Conservation (phyloP, 2,888 invertebrate genomes). For the Omphaloscelis lunosa region DNA sequence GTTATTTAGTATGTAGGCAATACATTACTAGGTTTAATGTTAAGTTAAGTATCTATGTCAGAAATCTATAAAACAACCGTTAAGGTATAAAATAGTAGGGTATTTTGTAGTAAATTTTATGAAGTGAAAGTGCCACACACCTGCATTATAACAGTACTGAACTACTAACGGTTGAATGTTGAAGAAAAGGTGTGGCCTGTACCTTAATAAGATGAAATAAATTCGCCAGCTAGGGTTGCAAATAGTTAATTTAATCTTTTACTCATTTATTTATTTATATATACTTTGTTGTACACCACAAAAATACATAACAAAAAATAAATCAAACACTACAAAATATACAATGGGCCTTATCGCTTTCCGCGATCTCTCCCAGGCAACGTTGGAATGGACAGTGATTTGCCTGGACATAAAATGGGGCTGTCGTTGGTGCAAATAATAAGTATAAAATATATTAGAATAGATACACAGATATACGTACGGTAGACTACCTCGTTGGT, state of each 20-base stretch:
- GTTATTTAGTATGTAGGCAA: neutral
- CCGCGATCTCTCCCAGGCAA: too few relatives aligned
- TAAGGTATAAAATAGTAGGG: slow-evolving; percentile 35
- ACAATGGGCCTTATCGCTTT: too few relatives aligned
- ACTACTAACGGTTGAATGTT: slow-evolving; percentile 4
- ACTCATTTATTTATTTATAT: too few relatives aligned
- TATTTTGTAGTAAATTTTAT: slow-evolving; percentile 33
- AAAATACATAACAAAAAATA: too few relatives aligned
- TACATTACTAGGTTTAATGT: slow-evolving; percentile 23
- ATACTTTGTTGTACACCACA: too few relatives aligned
- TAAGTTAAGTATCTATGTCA: slow-evolving; percentile 23
- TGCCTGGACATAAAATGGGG: too few relatives aligned
- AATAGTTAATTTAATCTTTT: neutral
- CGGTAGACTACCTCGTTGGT: too few relatives aligned
- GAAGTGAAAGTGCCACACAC: slow-evolving; percentile 42
- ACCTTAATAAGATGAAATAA: neutral
- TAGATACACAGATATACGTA: too few relatives aligned
- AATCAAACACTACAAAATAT: too few relatives aligned
- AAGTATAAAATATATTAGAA: too few relatives aligned
- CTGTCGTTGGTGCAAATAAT: too few relatives aligned
- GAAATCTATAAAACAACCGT: slow-evolving; percentile 49
- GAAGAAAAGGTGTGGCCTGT: neutral
- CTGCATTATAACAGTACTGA: slow-evolving; percentile 25
- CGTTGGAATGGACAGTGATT: too few relatives aligned
- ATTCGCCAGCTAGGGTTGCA: slow-evolving; percentile 1